Evolutionary conservation across 2,113 vertebrate genomes (phyloP), one percentile per base, ranked within the genome.

Genomic region (Nicator chloris): DNA sequence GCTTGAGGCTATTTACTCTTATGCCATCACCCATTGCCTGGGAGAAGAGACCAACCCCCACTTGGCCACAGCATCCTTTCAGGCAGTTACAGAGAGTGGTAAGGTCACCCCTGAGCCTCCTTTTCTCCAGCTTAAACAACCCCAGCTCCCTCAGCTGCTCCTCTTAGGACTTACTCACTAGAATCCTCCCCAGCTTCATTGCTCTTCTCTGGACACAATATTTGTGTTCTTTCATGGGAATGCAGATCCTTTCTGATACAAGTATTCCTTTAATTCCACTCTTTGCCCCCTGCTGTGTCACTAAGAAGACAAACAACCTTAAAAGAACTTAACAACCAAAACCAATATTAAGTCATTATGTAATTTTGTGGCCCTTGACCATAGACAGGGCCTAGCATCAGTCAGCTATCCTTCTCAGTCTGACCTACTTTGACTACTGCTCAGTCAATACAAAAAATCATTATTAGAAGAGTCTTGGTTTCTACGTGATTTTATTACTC

Each of bases 111-210:
- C 47, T 30, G 47, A 78, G 13, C 16, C 17, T 69, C 21, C 10
- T 47, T 69, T 76, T 47, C n/a, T 61, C 17, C 54, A 31, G 7
- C 20, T 2, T 54, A 47, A 82, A 42, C 26, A 61, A 14, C 10
- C 9, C 21, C 35, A 54, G 30, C 17, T 82, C 35, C 26, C 18
- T 42, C 79, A 54, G 26, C 10, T 35, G 26, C 35, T 61, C 21
- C 15, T 68, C 24, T 47, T 39, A 54, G 30, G 20, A 68, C 26
- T 82, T 40, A 10, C 20, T 35, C 53, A 47, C 47, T 23, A 40
- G 47, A 76, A 17, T 7, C 21, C 22, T 69, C 24, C 47, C 17
- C 17, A 69, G 4, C 22, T 33, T 33, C 0, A 0, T 20, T 37
- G 22, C 15, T 24, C 49, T 56, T 56, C 42, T 56, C 42, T 37